Evolutionary conservation across 2,113 vertebrate genomes (phyloP).

Genomic region (Acinonyx jubatus): DNA sequence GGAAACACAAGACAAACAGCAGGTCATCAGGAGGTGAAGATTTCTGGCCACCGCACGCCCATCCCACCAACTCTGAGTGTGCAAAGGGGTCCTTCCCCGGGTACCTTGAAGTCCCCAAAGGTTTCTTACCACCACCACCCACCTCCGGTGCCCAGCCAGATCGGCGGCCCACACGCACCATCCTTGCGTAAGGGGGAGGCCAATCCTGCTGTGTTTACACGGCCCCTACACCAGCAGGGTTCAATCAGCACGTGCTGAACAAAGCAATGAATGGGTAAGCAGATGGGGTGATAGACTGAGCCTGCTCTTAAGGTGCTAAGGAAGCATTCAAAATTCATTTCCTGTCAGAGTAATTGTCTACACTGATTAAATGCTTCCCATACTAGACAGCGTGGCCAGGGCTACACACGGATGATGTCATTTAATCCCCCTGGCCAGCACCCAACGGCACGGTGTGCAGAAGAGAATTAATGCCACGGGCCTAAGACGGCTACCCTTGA

Average conservation of each 20-base stretch:
- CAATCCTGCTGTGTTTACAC: not conserved
- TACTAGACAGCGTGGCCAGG: not conserved
- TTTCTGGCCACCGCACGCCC: not conserved
- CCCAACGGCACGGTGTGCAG: fast-evolving
- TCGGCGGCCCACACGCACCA: fast-evolving
- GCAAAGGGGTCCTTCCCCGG: not conserved
- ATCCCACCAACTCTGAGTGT: fast-evolving
- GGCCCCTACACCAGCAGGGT: no score
- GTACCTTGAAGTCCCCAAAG: not conserved
- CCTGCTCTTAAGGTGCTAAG: not conserved
- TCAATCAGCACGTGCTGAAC: fast-evolving
- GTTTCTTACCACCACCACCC: not conserved
- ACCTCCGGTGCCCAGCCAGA: not conserved
- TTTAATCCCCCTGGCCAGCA: not conserved
- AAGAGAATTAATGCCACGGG: not conserved
- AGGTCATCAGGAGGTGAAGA: not conserved
- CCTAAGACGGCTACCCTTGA: fast-evolving
- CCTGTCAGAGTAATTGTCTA: not conserved
- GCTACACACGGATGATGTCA: not conserved
- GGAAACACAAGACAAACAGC: not conserved
- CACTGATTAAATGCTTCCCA: not conserved
- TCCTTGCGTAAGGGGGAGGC: not conserved
- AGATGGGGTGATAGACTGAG: not conserved
- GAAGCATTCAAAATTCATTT: not conserved
- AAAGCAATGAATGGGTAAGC: not conserved